phyloP scores from a whole-genome alignment of 2,797 vertebrate species.

The Eutrigla gurnardus region DNA sequence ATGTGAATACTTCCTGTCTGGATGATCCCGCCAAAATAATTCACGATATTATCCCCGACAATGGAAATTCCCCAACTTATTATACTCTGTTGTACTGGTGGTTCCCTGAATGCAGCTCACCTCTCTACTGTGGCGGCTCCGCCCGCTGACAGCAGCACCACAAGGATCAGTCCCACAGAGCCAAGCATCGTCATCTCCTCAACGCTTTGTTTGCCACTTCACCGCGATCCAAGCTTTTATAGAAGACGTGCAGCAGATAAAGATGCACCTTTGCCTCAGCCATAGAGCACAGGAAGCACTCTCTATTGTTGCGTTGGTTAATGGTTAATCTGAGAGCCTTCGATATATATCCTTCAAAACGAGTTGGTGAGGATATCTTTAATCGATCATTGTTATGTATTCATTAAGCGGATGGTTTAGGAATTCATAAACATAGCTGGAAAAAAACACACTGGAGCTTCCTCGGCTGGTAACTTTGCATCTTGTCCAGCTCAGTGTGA shows the following conservation, averaged over 20 bases:
- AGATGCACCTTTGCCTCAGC: constrained; percentile 41
- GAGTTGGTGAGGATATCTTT: not conserved
- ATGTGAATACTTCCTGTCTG: too few relatives aligned
- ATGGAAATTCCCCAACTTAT: too few relatives aligned
- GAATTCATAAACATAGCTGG: not conserved
- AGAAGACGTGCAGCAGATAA: constrained; percentile 41
- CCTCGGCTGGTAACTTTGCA: not conserved
- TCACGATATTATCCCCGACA: too few relatives aligned
- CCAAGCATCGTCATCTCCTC: constrained; percentile 24
- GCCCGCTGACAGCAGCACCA: constrained; percentile 47
- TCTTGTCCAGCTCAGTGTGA: not conserved
- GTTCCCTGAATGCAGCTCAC: constrained; percentile 49
- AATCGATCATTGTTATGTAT: not conserved
- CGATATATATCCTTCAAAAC: not conserved
- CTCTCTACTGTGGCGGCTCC: constrained; percentile 36
- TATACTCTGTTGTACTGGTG: too few relatives aligned
- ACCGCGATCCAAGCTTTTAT: constrained; percentile 13
- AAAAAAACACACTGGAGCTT: constrained; percentile 1
- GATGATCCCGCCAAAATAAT: too few relatives aligned
- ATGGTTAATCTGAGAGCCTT: constrained; percentile 21
- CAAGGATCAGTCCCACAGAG: constrained; percentile 29
- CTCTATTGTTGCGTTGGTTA: constrained; percentile 16
- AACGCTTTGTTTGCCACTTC: not conserved
- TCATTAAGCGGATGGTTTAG: not conserved
- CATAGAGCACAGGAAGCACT: too few relatives aligned